Base-by-base conservation (phyloP, 2,113 vertebrate species). In the Oxyura jamaicensis region DNA sequence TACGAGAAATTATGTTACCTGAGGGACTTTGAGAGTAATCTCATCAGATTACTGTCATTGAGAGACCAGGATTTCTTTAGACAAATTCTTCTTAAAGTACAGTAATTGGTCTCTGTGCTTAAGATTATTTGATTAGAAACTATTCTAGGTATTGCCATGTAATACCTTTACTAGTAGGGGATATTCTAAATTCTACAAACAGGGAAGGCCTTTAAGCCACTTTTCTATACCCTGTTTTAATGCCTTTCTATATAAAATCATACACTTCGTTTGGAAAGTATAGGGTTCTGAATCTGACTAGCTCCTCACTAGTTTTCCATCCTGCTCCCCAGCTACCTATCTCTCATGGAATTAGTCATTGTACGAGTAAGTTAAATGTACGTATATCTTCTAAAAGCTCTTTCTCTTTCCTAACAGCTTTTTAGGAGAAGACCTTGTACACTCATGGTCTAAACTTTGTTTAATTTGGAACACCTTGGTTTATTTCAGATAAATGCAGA, bases 401-500 rank as follows among this genome's bases (percentile, higher is more conserved):
- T 75, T 71, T 74, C 5, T 91, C 11, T 82, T 91, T 91, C 8
- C 10, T 11, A 28, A 33, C 20, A 41, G 33, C 11, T 93, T 90
- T 83, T 82, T 71, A 67, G 25, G 42, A 75, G 28, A 44, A 26
- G n/a, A 28, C 33, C 56, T 63, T 63, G 3, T 41, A 2, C 23
- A 5, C 21, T 84, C 56, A 18, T 83, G 58, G 18, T 84, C 41
- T 48, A 58, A 83, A 13, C n/a, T 8, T 23, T 31, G 8, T n/a
- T 73, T 78, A 83, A 69, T 89, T 44, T 33, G 46, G 68, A 94
- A 44, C 65, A 22, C 76, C 21, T 11, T 90, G 63, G 67, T 97
- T 55, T 95, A 5, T 96, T 94, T 69, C 92, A 99, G 99, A 94
- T 98, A 63, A 96, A 95, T 77, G 98, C 98, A 76, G 97, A 99